Evolutionary conservation across 2,797 vertebrate species (phyloP).

Genomic region (Chelon auratus): DNA sequence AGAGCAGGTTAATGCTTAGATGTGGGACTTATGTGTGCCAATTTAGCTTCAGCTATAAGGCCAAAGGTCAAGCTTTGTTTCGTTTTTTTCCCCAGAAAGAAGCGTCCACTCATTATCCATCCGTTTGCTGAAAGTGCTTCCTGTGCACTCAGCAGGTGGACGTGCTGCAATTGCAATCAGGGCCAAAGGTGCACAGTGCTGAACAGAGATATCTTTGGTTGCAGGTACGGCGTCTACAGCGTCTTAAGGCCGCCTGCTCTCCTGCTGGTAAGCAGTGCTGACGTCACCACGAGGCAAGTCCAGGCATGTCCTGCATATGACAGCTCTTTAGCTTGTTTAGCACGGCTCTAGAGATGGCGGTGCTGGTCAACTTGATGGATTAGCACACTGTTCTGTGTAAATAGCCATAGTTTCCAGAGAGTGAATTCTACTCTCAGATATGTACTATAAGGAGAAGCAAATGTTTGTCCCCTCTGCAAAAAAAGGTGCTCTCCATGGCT

Average conservation of each 20-base stretch:
- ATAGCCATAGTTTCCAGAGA: no score
- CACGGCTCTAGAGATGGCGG: no score
- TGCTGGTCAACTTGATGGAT: no score
- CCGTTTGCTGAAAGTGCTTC: not conserved
- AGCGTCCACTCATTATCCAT: not conserved
- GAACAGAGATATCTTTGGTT: not conserved
- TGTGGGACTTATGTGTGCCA: not conserved
- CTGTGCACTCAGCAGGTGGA: not conserved
- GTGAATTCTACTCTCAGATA: no score
- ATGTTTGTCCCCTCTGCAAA: no score
- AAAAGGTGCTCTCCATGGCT: no score
- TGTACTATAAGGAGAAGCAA: no score
- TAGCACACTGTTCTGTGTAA: no score
- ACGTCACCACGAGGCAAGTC: not conserved
- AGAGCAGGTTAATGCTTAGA: slow-evolving; percentile 15
- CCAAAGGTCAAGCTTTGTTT: no score
- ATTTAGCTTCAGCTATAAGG: slow-evolving; percentile 1
- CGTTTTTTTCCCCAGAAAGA: not conserved
- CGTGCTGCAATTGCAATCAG: not conserved
- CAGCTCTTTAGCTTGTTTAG: no score
- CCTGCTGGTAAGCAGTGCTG: not conserved
- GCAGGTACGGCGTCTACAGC: not conserved
- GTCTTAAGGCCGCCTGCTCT: not conserved
- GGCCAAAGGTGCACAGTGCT: not conserved
- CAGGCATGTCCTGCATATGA: not conserved